Evolutionary conservation across 2,797 vertebrate genomes (phyloP), one percentile per base, ranked within the genome.

Genomic region (Pangasius krempfi): DNA sequence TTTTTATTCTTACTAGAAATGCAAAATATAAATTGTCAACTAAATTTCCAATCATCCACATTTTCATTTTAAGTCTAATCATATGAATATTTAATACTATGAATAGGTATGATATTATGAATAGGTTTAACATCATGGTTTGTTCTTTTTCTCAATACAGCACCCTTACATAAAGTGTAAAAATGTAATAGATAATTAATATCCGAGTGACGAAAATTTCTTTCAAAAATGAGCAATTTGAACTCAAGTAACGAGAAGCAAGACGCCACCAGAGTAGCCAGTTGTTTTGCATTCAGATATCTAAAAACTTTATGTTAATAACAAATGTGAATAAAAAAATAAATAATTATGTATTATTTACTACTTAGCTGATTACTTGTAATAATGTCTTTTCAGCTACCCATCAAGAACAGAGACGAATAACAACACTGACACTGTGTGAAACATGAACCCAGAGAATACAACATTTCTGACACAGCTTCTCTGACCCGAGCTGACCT

Each of bases 401-500:
- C 25, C 44, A 50, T 47, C 27, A 52, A 54, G n/a, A 22, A 14
- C 20, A 60, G 33, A 60, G 20, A 22, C 0, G 8, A 79, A 81
- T 25, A 58, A 40, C 54, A 60, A 25, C 54, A 60, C 18, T 81
- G 50, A 54, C 50, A 79, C 47, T 8, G 18, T 80, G n/a, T 80
- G 30, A 80, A 80, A 33, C 18, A 56, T 18, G 30, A 80, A 80
- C 20, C 78, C 47, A 0, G 75, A 78, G 73, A 76, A 73, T 33
- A 3, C 37, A 66, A 4, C 37, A n/a, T 44, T 84, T 80, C 30
- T 22, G 52, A 20, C 50, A 22, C 18, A 58, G 56, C 80, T 18
- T 60, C n/a, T 64, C 60, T 37, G 84, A 86, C 84, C 60, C 14
- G 20, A n/a, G n/a, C 44, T 75, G 56, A 86, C 33, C 66, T 47